These are phyloP conservation scores for Eclectus roratus DNA, from an alignment of 2,113 vertebrate species.

Conservation along the genomic window DNA sequence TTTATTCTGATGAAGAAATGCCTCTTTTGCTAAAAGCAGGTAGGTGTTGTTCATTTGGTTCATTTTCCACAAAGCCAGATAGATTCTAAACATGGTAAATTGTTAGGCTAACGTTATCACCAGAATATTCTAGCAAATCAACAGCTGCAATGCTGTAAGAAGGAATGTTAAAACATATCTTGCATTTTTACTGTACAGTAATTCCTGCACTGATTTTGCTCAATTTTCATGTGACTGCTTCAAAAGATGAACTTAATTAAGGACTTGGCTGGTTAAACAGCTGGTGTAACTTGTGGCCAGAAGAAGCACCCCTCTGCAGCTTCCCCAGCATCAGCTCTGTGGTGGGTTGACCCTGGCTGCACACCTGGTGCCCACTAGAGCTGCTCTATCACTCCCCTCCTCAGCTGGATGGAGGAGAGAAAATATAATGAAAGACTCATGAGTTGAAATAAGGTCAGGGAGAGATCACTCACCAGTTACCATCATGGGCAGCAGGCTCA, in stretches of 20 bases:
- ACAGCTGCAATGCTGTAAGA: neutral
- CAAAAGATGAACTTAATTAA: neutral
- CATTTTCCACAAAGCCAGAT: neutral
- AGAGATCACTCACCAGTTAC: neutral
- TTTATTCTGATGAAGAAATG: neutral
- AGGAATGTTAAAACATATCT: neutral
- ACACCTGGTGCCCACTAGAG: neutral
- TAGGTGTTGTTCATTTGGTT: neutral
- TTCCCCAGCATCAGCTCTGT: neutral
- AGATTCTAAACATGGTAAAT: neutral
- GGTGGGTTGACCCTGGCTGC: neutral
- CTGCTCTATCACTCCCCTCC: neutral
- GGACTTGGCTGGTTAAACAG: neutral
- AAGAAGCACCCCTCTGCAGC: neutral
- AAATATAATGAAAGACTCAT: fast-evolving
- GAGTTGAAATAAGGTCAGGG: neutral
- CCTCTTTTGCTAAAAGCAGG: neutral
- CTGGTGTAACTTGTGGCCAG: neutral
- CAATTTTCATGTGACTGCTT: neutral
- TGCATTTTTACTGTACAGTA: neutral
- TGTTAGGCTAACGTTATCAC: neutral
- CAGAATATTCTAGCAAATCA: neutral
- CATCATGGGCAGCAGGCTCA: neutral
- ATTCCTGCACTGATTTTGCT: neutral
- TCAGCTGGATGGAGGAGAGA: neutral